Base-by-base conservation (phyloP, 2,797 vertebrate species). In the Coreius guichenoti region DNA sequence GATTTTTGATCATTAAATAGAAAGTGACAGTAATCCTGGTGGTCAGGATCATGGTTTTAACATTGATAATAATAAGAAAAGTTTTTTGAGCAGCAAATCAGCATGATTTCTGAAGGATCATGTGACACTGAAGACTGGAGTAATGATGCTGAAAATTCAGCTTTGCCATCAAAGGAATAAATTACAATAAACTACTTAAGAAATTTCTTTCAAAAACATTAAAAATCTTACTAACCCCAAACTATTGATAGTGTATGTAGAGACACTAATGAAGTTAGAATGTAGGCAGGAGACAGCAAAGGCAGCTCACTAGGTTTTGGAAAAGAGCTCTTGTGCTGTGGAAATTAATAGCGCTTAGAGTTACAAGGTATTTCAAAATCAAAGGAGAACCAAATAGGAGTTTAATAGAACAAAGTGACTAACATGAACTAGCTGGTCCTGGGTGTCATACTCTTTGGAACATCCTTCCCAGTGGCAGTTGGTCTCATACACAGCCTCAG, bases 401-500 rank as follows among this genome's bases (percentile, higher is more conserved):
- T 45, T 75, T 3, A 43, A 26, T 7, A 63, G 21, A 80, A 19
- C 8, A 72, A 36, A 13, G 17, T 56, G 19, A 89, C 98, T 98
- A 92, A 99, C 98, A 36, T 98, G 98, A 78, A 99, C 98, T 1
- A 99, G 97, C 87, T 99, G 98, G 81, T 99, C 98, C 93, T 99
- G 98, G 47, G 97, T 98, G 93, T 99, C 97, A 0, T 97, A 98
- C 93, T 99, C 98, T 93, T 97, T 97, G 89, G 91, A 91, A 86
- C 98, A 99, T 89, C 96, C 96, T 89, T 98, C 98, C 98, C 98
- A 99, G 93, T 97, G 97, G 91, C 98, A 99, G 93, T 97, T 97
- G 36, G 98, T 99, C 93, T 99, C 98, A 11, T 99, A 99, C 88
- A 99, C 91, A 89, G 97, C 97, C 90, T 99, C 98, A 0, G 97